A percentile compares a stretch with the other conserved stretches of the same genome.
These are phyloP conservation scores for Priocnemis perturbator DNA, from an alignment of 2,888 invertebrate species.

Conservation along the genomic window DNA sequence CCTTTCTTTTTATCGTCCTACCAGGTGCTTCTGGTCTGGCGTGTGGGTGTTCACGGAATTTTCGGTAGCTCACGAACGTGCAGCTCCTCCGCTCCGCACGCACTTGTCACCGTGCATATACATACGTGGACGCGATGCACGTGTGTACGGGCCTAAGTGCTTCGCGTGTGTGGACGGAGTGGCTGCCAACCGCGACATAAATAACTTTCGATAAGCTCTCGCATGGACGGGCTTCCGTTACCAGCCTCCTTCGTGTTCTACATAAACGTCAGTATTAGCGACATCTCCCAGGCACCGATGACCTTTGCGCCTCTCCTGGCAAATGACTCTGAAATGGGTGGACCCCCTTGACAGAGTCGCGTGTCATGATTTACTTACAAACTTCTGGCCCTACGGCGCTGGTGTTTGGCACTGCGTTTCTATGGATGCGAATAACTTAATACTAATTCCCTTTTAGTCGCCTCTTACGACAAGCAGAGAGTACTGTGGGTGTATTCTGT, in stretches of 20 bases:
- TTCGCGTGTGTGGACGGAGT: slow-evolving; percentile 17
- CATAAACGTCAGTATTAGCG: slow-evolving; percentile 46
- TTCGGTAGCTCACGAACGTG: slow-evolving; percentile 37
- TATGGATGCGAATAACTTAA: no score
- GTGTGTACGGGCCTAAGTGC: neutral
- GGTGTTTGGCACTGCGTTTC: no score
- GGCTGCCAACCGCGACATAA: slow-evolving; percentile 57
- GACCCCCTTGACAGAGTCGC: neutral
- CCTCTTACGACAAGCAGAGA: no score
- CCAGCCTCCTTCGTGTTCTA: slow-evolving; percentile 49
- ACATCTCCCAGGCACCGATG: slow-evolving; percentile 12
- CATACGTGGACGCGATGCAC: slow-evolving; percentile 33
- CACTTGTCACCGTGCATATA: slow-evolving; percentile 34
- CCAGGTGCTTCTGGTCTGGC: slow-evolving; percentile 33
- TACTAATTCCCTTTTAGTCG: no score
- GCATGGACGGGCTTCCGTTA: slow-evolving; percentile 54
- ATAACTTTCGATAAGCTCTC: slow-evolving; percentile 62
- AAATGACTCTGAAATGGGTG: slow-evolving; percentile 2
- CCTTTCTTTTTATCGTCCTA: slow-evolving; percentile 28
- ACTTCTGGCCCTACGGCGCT: no score
- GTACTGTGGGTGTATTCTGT: no score
- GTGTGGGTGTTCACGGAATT: slow-evolving; percentile 45
- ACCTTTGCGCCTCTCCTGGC: neutral
- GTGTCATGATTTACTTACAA: neutral
- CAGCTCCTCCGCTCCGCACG: slow-evolving; percentile 20